Evolutionary conservation across 2,888 invertebrate species (phyloP).

Genomic region (Troides oblongomaculatus): DNA sequence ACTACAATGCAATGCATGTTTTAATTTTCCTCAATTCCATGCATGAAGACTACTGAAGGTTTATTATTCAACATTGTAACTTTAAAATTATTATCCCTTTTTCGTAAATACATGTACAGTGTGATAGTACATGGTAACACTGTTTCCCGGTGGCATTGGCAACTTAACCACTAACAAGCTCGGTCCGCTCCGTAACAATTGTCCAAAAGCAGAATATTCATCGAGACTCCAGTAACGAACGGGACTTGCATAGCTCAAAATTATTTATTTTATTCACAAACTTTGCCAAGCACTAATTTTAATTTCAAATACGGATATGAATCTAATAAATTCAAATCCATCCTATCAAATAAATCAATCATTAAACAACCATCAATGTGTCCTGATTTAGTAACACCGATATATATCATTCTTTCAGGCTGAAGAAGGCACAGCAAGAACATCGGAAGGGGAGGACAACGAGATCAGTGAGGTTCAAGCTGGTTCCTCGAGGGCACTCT

Average conservation of each 20-base stretch:
- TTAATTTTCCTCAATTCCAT: neutral
- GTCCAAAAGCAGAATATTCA: slow-evolving; percentile 16
- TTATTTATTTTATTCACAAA: slow-evolving; percentile 3
- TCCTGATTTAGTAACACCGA: neutral
- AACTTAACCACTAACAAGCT: slow-evolving; percentile 19
- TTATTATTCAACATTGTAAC: neutral
- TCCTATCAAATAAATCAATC: too few species aligned
- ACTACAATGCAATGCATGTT: neutral
- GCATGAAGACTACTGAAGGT: neutral
- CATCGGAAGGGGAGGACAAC: slow-evolving; percentile 70
- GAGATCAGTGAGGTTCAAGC: slow-evolving; percentile 68
- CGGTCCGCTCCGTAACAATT: neutral
- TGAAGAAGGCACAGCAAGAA: slow-evolving; percentile 71
- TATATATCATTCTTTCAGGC: slow-evolving; percentile 51
- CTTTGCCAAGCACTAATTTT: neutral
- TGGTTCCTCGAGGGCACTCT: slow-evolving; percentile 71
- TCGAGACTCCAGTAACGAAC: neutral
- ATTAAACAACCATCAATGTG: neutral
- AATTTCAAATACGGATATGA: neutral
- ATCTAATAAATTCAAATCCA: neutral
- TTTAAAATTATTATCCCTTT: neutral
- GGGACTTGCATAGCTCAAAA: neutral
- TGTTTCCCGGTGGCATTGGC: neutral
- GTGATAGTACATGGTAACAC: neutral
- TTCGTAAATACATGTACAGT: neutral